Base-by-base conservation (phyloP, 2,113 vertebrate species). In the Gyps fulvus region DNA sequence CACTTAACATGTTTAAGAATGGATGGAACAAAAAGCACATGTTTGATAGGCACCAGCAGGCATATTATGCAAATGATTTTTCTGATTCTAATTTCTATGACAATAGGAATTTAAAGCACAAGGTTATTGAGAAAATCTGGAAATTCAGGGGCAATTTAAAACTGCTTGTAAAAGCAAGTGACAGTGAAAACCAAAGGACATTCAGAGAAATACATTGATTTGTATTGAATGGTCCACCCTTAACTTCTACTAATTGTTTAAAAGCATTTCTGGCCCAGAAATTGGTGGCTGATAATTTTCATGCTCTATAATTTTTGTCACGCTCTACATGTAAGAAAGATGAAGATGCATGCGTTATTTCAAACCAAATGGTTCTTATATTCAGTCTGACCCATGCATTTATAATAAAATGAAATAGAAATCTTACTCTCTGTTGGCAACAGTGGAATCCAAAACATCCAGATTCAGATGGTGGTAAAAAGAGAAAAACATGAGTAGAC, bases 371-470 rank as follows among this genome's bases (percentile, higher is more conserved):
- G 2, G 7, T 50, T 76, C 29, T 80, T 32, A 19, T 26, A 47
- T 58, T 65, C 55, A 81, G 47, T 67, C 12, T 66, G 55, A 66
- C 19, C 12, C 97, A 86, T 94, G 86, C 91, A 93, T 55, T 96
- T 91, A 69, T 54, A 74, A 66, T 65, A 45, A 62, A 95, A 93
- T 65, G 15, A 86, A 95, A 87, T 31, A 57, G 42, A 86, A 94
- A 92, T 71, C 96, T 97, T 97, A 98, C 97, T 98, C 97, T 97
- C 97, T 98, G 87, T 94, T 94, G 72, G 45, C 78, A 96, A n/a
- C 38, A 70, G 67, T 58, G 40, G 72, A 84, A 96, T 97, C 78
- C 96, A 83, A 89, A 94, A 49, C 9, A 83, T 87, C 71, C 88
- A 81, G 49, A 47, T 91, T 43, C 40, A 77, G 47, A 61, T 29